Evolutionary conservation across 1,140 invertebrate genomes (phyloP), one percentile per base, ranked within the genome.

Genomic region (Metopolophium dirhodum): DNA sequence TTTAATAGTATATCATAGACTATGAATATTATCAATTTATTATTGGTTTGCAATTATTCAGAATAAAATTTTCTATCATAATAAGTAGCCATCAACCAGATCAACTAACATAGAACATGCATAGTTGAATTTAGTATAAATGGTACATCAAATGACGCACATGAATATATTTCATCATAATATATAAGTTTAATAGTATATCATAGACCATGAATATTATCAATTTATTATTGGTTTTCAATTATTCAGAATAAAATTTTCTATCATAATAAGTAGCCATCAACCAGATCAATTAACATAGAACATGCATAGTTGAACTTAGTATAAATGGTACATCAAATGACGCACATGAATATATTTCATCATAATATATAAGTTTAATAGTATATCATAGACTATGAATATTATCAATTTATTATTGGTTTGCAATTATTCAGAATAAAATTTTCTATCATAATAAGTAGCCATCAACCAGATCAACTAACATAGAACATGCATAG

Each of bases 281-380:
- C 18, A 37, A 77, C 41, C 77, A 82, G 82, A 54, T 61, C 86
- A 94, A 94, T 94, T 88, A 83, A 22, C 41, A 92, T 91, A 85
- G 47, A 49, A 54, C 87, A 93, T 87, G 86, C 30, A 26, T n/a
- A 85, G 37, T 86, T 61, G 57, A 89, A 93, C n/a, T 30, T 37
- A 77, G 61, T 77, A 93, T 89, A 51, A 94, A 93, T 61, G 45
- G 23, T 89, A 51, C 61, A 57, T 94, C 93, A 94, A 91, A 87
- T 94, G 93, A 94, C 93, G 83, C 93, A 91, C 93, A 94, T 92
- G 90, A 94, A 37, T 57, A 89, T 57, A n/a, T 41, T 89, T 89
- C 88, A 89, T 89, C 88, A 89, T 41, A 87, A 87, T 51, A 47
- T 26, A 45, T 14, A 26, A 85, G 14, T 45, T 45, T 45, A 14